Evolutionary conservation across 2,888 invertebrate species (phyloP).

Genomic region (Pemphredon lugubris): DNA sequence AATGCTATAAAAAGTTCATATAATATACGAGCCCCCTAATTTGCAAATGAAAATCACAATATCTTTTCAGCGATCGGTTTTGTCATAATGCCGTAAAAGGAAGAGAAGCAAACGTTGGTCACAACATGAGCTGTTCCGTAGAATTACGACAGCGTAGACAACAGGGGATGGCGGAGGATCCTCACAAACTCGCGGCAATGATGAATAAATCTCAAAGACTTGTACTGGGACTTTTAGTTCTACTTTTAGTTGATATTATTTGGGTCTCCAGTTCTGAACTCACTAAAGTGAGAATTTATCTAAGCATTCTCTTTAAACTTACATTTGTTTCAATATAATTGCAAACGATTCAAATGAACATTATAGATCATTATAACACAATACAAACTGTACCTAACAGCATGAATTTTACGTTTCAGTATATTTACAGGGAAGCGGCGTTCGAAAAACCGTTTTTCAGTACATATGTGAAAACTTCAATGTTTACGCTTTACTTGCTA

Average conservation of each 20-base stretch:
- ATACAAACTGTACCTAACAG: constrained; percentile 8
- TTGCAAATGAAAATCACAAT: too few species aligned
- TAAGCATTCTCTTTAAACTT: background rate
- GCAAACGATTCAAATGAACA: background rate
- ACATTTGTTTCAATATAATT: background rate
- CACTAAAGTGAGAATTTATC: constrained; percentile 88
- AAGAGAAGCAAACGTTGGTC: constrained; percentile 15
- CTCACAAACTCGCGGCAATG: constrained; percentile 80
- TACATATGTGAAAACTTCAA: constrained; percentile 96
- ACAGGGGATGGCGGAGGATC: constrained; percentile 79
- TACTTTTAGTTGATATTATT: constrained; percentile 95
- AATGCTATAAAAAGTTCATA: too few species aligned
- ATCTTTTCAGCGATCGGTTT: constrained; percentile 47
- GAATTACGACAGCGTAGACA: constrained; percentile 78
- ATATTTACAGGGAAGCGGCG: constrained; percentile 91
- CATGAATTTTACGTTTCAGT: constrained; percentile 82
- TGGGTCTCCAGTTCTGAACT: constrained; percentile 98
- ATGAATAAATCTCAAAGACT: constrained; percentile 88
- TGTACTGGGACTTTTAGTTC: constrained; percentile 91
- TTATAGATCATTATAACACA: background rate
- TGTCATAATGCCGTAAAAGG: constrained; percentile 55
- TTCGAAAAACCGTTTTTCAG: constrained; percentile 97
- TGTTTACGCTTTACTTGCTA: constrained; percentile 95
- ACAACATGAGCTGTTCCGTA: constrained; percentile 77
- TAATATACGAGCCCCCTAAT: too few species aligned